These are phyloP conservation scores for Antennarius striatus DNA, from an alignment of 2,113 vertebrate genomes.

Conservation along the genomic window DNA sequence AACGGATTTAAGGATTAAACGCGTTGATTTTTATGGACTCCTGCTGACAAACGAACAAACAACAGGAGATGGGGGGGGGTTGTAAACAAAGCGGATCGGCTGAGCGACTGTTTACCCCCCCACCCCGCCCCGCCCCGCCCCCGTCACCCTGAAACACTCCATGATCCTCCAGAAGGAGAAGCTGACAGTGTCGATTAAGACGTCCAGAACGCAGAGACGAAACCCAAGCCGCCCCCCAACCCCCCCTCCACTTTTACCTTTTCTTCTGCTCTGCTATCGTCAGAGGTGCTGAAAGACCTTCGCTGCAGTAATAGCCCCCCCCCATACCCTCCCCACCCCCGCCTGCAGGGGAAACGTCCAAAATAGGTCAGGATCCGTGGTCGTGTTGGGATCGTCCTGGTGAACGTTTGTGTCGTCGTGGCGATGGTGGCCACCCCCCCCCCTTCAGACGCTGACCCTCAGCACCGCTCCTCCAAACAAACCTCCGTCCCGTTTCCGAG, in stretches of 20 bases:
- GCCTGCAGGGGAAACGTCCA: conserved; percentile 51
- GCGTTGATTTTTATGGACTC: no score
- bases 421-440: conserved; percentile 58
- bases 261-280: conserved; percentile 32
- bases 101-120: no score
- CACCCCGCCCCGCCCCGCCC: background rate
- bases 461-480: conserved; percentile 72
- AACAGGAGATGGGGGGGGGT: no score
- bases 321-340: conserved; percentile 32
- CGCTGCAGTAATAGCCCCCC: conserved; percentile 40
- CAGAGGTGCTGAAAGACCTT: conserved; percentile 61
- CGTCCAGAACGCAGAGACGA: conserved; percentile 88
- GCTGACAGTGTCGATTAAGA: conserved; percentile 86
- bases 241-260: conserved; percentile 19
- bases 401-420: conserved; percentile 76
- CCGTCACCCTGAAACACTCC: conserved; percentile 66
- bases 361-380: conserved; percentile 66
- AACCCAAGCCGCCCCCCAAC: conserved; percentile 73
- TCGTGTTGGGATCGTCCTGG: conserved; percentile 73
- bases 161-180: conserved; percentile 69
- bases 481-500: conserved; percentile 47
- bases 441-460: conserved; percentile 72
- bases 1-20: no score
- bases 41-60: no score
- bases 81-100: no score